Percentiles rank a stretch among this genome's conserved stretches.
Evolutionary conservation across 2,113 vertebrate species (phyloP).

Genomic region (Turdus rufiventris): DNA sequence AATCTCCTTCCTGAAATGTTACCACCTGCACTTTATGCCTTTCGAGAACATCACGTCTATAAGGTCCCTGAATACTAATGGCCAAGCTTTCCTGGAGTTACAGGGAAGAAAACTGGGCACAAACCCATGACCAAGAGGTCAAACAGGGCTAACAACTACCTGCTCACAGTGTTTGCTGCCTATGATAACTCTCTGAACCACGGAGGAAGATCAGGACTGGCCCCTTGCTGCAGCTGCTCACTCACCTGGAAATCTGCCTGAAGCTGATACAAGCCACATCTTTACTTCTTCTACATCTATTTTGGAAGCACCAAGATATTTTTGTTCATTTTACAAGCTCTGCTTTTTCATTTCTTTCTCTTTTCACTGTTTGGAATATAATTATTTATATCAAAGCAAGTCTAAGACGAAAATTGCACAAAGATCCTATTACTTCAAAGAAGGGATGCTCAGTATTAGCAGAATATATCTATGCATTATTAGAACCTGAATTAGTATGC

Average conservation of each 20-base stretch:
- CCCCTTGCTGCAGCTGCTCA: background rate
- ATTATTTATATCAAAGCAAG: background rate
- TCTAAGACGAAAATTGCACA: background rate
- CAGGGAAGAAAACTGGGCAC: background rate
- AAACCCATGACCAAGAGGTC: background rate
- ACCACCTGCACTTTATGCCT: background rate
- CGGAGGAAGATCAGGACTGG: background rate
- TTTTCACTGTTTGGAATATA: background rate
- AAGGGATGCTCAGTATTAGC: background rate
- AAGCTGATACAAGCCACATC: background rate
- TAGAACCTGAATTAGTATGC: background rate
- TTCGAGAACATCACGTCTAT: background rate
- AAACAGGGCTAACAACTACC: background rate
- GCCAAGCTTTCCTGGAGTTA: background rate
- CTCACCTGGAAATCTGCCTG: background rate
- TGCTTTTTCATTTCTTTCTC: background rate
- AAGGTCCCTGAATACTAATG: background rate
- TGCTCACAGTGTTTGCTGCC: background rate
- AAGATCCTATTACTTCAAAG: background rate
- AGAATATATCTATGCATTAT: background rate
- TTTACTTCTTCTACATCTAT: background rate
- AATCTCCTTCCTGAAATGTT: background rate
- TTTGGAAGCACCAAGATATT: background rate
- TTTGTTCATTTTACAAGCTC: background rate
- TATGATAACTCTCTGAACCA: fast-evolving